Base-by-base conservation (phyloP, 92 coral and sea anemone species). In the Porites divaricata region DNA sequence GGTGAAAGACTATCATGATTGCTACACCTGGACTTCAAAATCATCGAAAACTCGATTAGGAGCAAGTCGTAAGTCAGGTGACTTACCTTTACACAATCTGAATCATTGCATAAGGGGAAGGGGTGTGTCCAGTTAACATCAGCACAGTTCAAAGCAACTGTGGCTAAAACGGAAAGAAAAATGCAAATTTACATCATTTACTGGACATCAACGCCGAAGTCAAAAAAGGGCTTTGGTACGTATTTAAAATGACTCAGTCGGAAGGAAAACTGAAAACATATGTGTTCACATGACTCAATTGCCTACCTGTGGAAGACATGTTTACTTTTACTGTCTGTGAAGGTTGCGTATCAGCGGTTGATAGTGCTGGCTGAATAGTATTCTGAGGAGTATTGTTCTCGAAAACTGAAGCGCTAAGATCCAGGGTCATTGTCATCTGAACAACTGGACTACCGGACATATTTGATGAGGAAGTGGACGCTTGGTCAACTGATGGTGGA, bases 81-180 rank as follows among this genome's bases (percentile, higher is more conserved):
- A 13, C 79, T 15, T 63, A 72, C 86, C 86, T 82, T 19, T 11
- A 82, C 61, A 63, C 86, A 82, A 11, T 58, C 5, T 15, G 35
- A 19, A 50, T 82, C 72, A 15, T 50, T 8, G 72, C 79, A 82
- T 59, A 2, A 1, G 9, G 11, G 14, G 17, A 10, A 17, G 28
- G 51, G 24, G 56, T 82, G 8, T 15, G 54, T 23, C 86, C 79
- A 82, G 50, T 82, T 50, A 61, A 82, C 50, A 62, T 73, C 64
- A 4, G 57, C 48, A 19, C 86, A 82, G 1, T 24, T 28, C 28
- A 25, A 19, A 2, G 28, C 11, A 21, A 63, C 49, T 7, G 61
- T 2, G 62, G 28, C 78, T 81, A 23, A 70, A 81, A 70, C 0
- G 17, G 25, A 74, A n/a, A 14, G 22, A 54, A 15, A 11, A 54